phyloP scores from a whole-genome alignment of 2,113 vertebrate genomes.

The Tetraodon nigroviridis region DNA sequence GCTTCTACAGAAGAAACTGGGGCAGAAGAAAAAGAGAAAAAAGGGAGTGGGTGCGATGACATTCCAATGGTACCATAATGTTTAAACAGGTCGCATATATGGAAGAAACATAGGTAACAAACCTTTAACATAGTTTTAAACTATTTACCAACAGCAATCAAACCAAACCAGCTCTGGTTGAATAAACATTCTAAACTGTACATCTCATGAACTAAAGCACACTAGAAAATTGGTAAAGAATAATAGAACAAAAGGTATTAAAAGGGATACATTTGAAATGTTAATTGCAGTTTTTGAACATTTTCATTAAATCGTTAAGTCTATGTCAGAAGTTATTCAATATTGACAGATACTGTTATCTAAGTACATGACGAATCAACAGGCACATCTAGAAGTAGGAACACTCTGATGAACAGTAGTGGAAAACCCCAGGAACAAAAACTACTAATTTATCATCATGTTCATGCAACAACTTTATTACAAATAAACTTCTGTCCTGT shows the following conservation, averaged over 20 bases:
- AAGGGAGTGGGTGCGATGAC: too few species aligned
- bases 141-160: too few species aligned
- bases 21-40: too few species aligned
- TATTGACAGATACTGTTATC: conserved; percentile 36
- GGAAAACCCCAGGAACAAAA: conserved; percentile 32
- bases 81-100: too few species aligned
- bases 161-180: neutral
- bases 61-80: too few species aligned
- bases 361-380: conserved; percentile 38
- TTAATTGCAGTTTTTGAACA: conserved; percentile 23
- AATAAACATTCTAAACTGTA: conserved; percentile 28
- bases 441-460: conserved; percentile 6
- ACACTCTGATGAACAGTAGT: conserved; percentile 50
- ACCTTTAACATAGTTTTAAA: too few species aligned
- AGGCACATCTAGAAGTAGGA: conserved; percentile 40
- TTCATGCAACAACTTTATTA: neutral
- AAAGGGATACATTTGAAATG: conserved; percentile 24
- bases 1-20: too few species aligned
- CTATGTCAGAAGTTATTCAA: conserved; percentile 43
- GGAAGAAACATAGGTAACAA: too few species aligned
- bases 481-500: neutral
- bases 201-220: conserved; percentile 47
- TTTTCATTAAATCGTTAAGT: conserved; percentile 52
- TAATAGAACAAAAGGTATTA: conserved; percentile 42
- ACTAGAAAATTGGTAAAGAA: conserved; percentile 41